phyloP scores from a whole-genome alignment of 1,140 invertebrate species.

The Drosophila busckii region DNA sequence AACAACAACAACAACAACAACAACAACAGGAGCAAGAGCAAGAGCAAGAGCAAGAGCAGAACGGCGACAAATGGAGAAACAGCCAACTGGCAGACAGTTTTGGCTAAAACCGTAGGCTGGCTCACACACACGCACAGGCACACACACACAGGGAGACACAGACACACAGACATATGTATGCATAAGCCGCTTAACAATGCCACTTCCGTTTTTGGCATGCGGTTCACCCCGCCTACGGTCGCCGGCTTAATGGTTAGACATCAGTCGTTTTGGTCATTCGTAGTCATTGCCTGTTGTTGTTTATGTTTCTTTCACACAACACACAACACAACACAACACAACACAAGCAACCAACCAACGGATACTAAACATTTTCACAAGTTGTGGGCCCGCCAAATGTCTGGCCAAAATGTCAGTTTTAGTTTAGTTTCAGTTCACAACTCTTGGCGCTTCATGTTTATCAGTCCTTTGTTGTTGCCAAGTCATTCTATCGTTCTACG shows the following conservation, averaged over 20 bases:
- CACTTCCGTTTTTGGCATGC: constrained; percentile 75
- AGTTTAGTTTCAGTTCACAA: constrained; percentile 34
- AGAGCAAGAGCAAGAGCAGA: constrained; percentile 1
- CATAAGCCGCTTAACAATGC: constrained; percentile 75
- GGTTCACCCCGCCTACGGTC: constrained; percentile 50
- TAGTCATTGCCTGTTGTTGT: constrained; percentile 43
- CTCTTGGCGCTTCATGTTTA: neutral
- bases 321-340: constrained; percentile 9
- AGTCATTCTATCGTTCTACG: too few species aligned
- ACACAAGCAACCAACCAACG: constrained; percentile 1
- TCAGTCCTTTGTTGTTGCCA: constrained; percentile 7
- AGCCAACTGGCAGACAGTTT: constrained; percentile 7
- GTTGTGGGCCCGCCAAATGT: constrained; percentile 13
- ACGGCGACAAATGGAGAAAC: constrained; percentile 1
- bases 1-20: constrained; percentile 37
- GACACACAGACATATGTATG: constrained; percentile 16
- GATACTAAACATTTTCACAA: constrained; percentile 31
- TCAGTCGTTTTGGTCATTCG: constrained; percentile 35
- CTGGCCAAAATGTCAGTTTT: constrained; percentile 26
- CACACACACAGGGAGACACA: constrained; percentile 30
- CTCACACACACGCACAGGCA: constrained; percentile 29
- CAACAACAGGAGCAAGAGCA: constrained; percentile 10
- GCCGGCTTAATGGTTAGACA: constrained; percentile 46
- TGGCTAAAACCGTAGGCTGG: constrained; percentile 20
- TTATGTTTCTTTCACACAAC: constrained; percentile 50